These are phyloP conservation scores for Stenopsyche tienmushanensis DNA, from an alignment of 1,140 invertebrate genomes.

Conservation along the genomic window DNA sequence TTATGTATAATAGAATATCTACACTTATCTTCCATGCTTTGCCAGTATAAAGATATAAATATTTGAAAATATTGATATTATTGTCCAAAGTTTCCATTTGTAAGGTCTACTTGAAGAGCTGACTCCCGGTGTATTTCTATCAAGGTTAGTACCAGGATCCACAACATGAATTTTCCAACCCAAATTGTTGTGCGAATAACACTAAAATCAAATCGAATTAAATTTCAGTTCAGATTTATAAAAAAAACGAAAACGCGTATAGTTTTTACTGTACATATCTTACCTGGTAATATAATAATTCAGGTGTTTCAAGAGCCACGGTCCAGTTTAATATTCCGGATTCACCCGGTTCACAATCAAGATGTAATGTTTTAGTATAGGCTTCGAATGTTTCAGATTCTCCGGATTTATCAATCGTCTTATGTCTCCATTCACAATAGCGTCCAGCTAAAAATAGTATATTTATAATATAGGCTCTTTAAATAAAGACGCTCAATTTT, in stretches of 20 bases:
- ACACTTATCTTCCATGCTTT: conserved; percentile 34
- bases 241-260: no score
- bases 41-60: conserved; percentile 17
- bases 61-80: neutral
- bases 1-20: conserved; percentile 14
- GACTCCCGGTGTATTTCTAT: neutral
- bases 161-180: conserved; percentile 93
- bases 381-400: conserved; percentile 70
- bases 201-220: conserved; percentile 67
- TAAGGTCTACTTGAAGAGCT: conserved; percentile 16
- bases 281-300: conserved; percentile 88
- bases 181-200: conserved; percentile 86
- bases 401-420: conserved; percentile 65
- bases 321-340: conserved; percentile 78
- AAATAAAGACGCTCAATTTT: no score
- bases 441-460: conserved; percentile 58
- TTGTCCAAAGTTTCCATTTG: conserved; percentile 8
- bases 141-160: conserved; percentile 59
- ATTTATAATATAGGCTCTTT: no score
- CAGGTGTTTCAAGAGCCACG: conserved; percentile 75
- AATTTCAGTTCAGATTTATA: no score
- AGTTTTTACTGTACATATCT: no score
- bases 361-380: conserved; percentile 72
- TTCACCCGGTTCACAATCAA: conserved; percentile 73
- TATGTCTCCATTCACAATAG: conserved; percentile 77